These are phyloP conservation scores for Lycodopsis pacificus DNA, from an alignment of 2,797 vertebrate species.

Conservation along the genomic window DNA sequence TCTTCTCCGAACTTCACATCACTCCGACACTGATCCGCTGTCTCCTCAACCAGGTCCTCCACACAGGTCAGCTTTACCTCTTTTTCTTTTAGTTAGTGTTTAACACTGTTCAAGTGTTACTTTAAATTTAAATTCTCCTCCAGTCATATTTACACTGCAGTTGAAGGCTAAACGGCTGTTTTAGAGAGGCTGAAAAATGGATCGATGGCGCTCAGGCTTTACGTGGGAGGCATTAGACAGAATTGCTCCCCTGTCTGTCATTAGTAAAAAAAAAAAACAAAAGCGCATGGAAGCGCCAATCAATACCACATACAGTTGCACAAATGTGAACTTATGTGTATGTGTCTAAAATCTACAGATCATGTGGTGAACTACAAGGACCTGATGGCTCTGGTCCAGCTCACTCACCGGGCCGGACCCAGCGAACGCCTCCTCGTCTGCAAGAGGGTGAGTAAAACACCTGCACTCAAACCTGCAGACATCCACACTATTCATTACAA, in stretches of 20 bases:
- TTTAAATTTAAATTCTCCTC: not conserved
- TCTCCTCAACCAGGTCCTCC: slow-evolving; percentile 93
- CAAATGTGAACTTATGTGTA: slow-evolving; percentile 8
- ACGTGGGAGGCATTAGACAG: not conserved
- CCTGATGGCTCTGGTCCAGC: slow-evolving; percentile 92
- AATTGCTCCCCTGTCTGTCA: slow-evolving; percentile 2
- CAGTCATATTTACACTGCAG: not conserved
- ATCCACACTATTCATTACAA: not conserved
- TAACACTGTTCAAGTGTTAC: not conserved
- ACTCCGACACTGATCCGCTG: slow-evolving; percentile 90
- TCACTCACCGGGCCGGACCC: slow-evolving; percentile 89
- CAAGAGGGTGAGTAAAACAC: slow-evolving; percentile 88
- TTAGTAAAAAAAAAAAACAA: not conserved
- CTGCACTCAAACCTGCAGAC: slow-evolving; percentile 7
- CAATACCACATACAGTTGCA: not conserved
- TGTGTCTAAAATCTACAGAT: slow-evolving; percentile 82
- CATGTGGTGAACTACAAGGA: slow-evolving; percentile 93
- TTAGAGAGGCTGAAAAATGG: not conserved
- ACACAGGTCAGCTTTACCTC: slow-evolving; percentile 86
- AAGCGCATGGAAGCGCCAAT: not conserved
- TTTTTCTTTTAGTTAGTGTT: not conserved
- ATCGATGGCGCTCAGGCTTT: slow-evolving; percentile 4
- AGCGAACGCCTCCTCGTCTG: slow-evolving; percentile 91
- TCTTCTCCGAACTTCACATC: slow-evolving; percentile 90
- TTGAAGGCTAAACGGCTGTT: not conserved